phyloP scores from a whole-genome alignment of 2,113 vertebrate species.

The Bubo bubo region DNA sequence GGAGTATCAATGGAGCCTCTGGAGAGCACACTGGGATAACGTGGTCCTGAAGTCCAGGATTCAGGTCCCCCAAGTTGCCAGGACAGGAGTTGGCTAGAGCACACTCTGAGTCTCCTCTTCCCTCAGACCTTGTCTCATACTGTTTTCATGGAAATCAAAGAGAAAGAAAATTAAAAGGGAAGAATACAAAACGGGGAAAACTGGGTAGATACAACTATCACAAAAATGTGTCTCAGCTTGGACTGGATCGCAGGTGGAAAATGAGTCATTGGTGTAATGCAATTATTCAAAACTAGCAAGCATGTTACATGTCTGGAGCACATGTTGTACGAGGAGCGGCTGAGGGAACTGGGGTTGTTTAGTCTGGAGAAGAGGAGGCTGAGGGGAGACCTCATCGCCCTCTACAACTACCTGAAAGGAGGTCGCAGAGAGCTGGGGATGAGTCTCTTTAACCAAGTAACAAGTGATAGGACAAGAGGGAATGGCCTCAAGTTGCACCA shows the following conservation, averaged over 20 bases:
- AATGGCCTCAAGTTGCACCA: too few relatives aligned
- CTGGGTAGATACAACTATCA: background rate
- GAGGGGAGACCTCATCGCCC: too few relatives aligned
- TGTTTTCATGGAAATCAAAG: background rate
- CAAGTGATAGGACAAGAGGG: too few relatives aligned
- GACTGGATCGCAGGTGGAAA: background rate
- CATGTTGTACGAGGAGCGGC: too few relatives aligned
- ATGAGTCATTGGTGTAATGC: background rate
- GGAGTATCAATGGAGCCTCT: background rate
- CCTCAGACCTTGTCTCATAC: background rate
- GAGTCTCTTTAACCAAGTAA: too few relatives aligned
- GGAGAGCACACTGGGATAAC: background rate
- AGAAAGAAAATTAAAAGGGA: background rate
- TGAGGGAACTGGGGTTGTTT: too few relatives aligned
- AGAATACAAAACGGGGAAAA: background rate
- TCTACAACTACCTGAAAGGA: too few relatives aligned
- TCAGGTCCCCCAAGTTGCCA: accelerated
- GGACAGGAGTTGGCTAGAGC: background rate
- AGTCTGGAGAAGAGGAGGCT: too few relatives aligned
- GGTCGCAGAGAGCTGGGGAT: too few relatives aligned
- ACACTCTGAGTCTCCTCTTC: background rate
- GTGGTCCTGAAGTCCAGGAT: background rate
- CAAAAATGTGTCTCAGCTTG: background rate
- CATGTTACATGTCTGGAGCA: background rate
- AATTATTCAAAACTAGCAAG: background rate